Conservation (phyloP, 2,888 invertebrate species). For the Papilio protenor region DNA sequence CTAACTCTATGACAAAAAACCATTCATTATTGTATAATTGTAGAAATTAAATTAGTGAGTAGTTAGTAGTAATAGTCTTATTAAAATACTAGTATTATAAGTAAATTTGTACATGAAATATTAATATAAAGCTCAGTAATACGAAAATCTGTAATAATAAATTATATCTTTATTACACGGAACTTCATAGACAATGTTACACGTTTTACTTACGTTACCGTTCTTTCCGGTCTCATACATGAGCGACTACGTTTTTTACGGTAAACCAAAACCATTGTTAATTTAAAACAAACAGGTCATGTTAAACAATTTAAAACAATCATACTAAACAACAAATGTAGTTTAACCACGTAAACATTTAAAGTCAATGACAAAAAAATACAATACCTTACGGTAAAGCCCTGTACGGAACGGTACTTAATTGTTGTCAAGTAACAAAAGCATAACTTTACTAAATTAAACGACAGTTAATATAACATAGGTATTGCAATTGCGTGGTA, state of each 20-base stretch:
- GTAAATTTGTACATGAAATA: neutral
- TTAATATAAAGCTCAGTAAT: neutral
- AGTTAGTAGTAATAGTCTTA: too few relatives aligned
- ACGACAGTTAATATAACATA: neutral
- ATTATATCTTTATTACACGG: neutral
- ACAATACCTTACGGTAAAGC: slow-evolving; percentile 1
- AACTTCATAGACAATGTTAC: neutral
- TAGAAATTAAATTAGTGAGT: too few relatives aligned
- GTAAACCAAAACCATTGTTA: slow-evolving; percentile 23
- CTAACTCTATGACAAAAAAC: neutral
- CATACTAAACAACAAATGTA: slow-evolving; percentile 20
- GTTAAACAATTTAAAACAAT: slow-evolving; percentile 25
- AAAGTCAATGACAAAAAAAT: neutral
- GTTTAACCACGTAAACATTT: neutral
- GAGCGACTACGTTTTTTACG: slow-evolving; percentile 15
- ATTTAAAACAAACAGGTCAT: slow-evolving; percentile 17
- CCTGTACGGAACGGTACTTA: neutral
- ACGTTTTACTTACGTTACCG: neutral
- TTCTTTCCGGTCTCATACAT: slow-evolving; percentile 1
- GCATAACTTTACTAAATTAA: neutral
- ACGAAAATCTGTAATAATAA: neutral
- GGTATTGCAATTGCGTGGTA: too few relatives aligned
- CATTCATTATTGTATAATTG: neutral
- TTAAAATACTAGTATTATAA: too few relatives aligned
- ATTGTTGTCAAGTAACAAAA: neutral